Base-by-base conservation (phyloP, 2,797 vertebrate species). In the Epinephelus coioides region DNA sequence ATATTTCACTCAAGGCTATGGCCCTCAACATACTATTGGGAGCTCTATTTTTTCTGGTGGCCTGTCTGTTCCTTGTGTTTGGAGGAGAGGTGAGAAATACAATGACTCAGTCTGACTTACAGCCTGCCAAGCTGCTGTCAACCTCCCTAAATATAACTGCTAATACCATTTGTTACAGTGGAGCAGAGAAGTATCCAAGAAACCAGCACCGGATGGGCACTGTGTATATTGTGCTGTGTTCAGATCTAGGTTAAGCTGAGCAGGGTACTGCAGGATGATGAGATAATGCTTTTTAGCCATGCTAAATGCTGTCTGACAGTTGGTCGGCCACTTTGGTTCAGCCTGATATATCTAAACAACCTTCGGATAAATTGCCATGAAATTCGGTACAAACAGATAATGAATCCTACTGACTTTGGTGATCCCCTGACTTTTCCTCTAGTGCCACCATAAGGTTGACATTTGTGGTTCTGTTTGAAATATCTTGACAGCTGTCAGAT, bases 121-220 rank as follows among this genome's bases (percentile, higher is more conserved):
- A 77, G 76, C 47, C 85, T 88, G 82, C 83, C 83, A 78, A 88
- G 79, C 79, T 74, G 51, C 73, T 79, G 87, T 82, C 88, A 89
- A 43, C 79, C 73, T 59, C 69, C 72, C 85, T 88, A 85, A 86
- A 90, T 88, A 91, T 75, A 90, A 78, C 81, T 23, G 73, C 61
- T 86, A 81, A 87, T 68, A 62, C 64, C 56, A 81, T 89, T 89
- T 75, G 88, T 79, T 80, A 81, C 61, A 77, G 74, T 68, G 62
- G 27, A 71, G 79, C 62, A 56, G 61, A 84, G 67, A 59, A 38
- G 61, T 18, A 25, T 40, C 73, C n/a, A 25, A 23, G 53, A 76
- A 63, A 70, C 46, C 63, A 74, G 17, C 49, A 44, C 18, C 21
- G 30, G 73, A 62, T n/a, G 47, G 25, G 59, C 47, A 12, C 38